phyloP scores from a whole-genome alignment of 2,888 invertebrate genomes.

The Coenonympha arcania region DNA sequence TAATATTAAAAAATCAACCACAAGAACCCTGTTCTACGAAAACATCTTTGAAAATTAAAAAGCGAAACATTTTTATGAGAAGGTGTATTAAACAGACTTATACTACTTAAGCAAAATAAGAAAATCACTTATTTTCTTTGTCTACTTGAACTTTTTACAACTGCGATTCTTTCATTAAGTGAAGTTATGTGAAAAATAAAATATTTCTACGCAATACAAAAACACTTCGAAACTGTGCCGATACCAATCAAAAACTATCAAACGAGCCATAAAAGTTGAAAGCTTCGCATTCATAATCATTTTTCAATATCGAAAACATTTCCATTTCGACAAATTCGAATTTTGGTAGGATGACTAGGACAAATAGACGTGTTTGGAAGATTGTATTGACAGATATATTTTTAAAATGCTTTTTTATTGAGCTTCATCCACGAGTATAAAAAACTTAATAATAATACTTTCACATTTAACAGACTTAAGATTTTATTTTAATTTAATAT shows the following conservation, averaged over 20 bases:
- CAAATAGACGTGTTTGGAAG: not conserved
- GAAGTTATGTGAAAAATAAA: not conserved
- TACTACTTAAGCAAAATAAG: not conserved
- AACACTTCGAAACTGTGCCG: not conserved
- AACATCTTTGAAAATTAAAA: not conserved
- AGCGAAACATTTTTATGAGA: not conserved
- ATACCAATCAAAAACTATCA: conserved; percentile 15
- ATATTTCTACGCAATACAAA: not conserved
- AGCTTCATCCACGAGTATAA: too few relatives aligned
- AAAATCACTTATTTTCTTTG: not conserved
- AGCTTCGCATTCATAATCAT: conserved; percentile 7
- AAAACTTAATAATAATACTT: too few relatives aligned
- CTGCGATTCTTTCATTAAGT: not conserved
- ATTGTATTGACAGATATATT: not conserved
- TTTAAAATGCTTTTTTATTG: not conserved
- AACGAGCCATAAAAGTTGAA: conserved; percentile 11
- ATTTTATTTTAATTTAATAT: too few relatives aligned
- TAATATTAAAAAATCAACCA: conserved; percentile 1
- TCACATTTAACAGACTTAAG: too few relatives aligned
- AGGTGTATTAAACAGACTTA: not conserved
- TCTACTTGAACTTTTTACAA: not conserved
- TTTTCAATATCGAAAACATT: conserved; percentile 13
- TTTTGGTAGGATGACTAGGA: conserved; percentile 19
- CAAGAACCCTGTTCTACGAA: not conserved
- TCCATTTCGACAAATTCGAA: conserved; percentile 9